These are phyloP conservation scores for Pteropus rufus DNA, from an alignment of 2,797 vertebrate species.

Conservation along the genomic window DNA sequence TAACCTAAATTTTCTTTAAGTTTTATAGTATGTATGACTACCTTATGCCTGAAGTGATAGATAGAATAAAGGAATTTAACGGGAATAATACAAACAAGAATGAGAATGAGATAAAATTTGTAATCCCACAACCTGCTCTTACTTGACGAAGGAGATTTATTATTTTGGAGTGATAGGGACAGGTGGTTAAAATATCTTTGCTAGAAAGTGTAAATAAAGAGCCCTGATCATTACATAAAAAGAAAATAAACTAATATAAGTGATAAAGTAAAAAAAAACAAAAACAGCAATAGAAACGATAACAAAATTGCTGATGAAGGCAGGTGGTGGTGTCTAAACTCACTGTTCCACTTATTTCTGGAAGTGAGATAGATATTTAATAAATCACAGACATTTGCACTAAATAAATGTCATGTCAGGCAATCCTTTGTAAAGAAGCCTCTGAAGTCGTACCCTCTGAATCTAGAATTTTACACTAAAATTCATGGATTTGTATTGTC, in stretches of 20 bases:
- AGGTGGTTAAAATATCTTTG: not conserved
- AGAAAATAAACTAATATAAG: not conserved
- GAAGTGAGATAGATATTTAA: not conserved
- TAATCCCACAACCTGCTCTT: not conserved
- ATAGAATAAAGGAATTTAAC: not conserved
- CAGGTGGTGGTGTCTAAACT: not conserved
- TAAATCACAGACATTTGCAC: not conserved
- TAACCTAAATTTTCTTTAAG: not conserved
- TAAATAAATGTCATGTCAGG: not conserved
- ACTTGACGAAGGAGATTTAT: not conserved
- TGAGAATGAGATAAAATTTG: not conserved
- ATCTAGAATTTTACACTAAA: not conserved
- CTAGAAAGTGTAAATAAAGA: not conserved
- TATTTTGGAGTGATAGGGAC: not conserved
- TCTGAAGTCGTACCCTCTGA: not conserved
- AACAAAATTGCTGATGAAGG: not conserved
- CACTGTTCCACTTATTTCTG: not conserved
- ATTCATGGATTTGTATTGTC: not conserved
- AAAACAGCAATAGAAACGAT: not conserved
- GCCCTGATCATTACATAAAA: not conserved
- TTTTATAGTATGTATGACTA: not conserved
- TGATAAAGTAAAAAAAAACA: not conserved
- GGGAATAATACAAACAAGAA: not conserved
- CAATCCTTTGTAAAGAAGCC: not conserved
- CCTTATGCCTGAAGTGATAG: not conserved